These are phyloP conservation scores for Irena cyanogastra DNA, from an alignment of 2,113 vertebrate genomes.

Conservation along the genomic window DNA sequence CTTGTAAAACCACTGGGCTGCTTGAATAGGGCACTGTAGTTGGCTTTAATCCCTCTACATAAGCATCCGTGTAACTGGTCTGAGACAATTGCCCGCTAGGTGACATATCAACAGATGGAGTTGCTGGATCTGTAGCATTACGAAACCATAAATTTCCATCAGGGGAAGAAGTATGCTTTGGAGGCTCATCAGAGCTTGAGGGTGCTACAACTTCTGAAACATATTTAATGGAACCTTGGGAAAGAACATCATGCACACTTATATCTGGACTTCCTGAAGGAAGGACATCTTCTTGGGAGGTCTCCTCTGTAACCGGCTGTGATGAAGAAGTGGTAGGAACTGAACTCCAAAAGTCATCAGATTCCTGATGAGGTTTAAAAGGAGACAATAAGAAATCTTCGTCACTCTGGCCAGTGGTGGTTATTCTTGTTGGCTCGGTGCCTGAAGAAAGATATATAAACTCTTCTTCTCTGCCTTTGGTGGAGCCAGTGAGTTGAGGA, in stretches of 20 bases:
- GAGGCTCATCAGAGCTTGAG: conserved; percentile 46
- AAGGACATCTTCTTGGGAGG: conserved; percentile 52
- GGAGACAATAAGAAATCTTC: conserved; percentile 60
- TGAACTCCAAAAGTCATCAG: conserved; percentile 65
- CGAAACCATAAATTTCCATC: conserved; percentile 36
- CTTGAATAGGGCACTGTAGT: conserved; percentile 49
- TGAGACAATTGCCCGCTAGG: conserved; percentile 46
- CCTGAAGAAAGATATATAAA: conserved; percentile 54
- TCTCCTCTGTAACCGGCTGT: conserved; percentile 27
- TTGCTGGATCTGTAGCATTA: not conserved
- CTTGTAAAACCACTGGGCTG: conserved; percentile 28
- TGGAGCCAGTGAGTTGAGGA: conserved; percentile 12
- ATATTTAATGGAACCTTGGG: conserved; percentile 47
- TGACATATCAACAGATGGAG: not conserved
- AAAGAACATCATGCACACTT: conserved; percentile 23
- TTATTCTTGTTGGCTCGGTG: conserved; percentile 57
- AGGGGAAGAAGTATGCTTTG: not conserved
- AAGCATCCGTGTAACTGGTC: conserved; percentile 13
- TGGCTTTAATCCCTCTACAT: conserved; percentile 12
- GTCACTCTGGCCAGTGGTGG: conserved; percentile 48
- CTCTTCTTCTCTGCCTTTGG: conserved; percentile 51
- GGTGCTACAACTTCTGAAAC: conserved; percentile 42
- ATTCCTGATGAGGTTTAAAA: conserved; percentile 44
- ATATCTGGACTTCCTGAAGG: conserved; percentile 61
- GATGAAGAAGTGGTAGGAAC: conserved; percentile 51